These are phyloP conservation scores for Mirza zaza DNA, from an alignment of 2,113 vertebrate species.

Conservation along the genomic window DNA sequence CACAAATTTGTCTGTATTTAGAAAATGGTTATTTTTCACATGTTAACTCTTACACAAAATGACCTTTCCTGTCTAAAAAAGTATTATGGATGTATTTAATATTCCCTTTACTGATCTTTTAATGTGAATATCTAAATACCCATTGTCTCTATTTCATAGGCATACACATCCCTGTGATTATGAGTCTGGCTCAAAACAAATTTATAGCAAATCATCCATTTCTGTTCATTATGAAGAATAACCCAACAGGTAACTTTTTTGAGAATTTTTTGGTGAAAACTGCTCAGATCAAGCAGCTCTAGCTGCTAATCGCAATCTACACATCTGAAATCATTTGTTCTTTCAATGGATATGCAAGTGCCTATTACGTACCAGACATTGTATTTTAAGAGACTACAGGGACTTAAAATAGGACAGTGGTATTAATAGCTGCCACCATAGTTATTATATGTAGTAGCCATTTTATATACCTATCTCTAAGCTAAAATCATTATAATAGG, in stretches of 20 bases:
- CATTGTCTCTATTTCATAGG: constrained; percentile 51
- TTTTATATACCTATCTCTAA: not conserved
- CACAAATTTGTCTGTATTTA: constrained; percentile 33
- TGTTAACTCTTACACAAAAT: constrained; percentile 2
- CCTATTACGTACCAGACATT: not conserved
- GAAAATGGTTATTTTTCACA: constrained; percentile 16
- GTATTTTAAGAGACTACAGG: not conserved
- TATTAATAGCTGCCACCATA: not conserved
- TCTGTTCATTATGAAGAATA: constrained; percentile 81
- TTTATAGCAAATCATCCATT: constrained; percentile 82
- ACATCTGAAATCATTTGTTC: not conserved
- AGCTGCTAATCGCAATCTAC: not conserved
- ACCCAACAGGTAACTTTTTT: constrained; percentile 75
- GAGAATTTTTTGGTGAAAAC: not conserved
- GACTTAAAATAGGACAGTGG: not conserved
- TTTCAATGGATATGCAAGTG: not conserved
- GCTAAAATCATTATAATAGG: not conserved
- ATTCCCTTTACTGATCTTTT: not conserved
- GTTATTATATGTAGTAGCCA: not conserved
- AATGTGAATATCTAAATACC: not conserved
- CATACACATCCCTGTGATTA: constrained; percentile 74
- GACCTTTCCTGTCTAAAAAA: not conserved
- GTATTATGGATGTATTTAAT: not conserved
- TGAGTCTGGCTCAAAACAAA: constrained; percentile 79
- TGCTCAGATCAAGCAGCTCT: not conserved